Conservation (phyloP, 2,113 vertebrate species). For the Nesoenas mayeri region DNA sequence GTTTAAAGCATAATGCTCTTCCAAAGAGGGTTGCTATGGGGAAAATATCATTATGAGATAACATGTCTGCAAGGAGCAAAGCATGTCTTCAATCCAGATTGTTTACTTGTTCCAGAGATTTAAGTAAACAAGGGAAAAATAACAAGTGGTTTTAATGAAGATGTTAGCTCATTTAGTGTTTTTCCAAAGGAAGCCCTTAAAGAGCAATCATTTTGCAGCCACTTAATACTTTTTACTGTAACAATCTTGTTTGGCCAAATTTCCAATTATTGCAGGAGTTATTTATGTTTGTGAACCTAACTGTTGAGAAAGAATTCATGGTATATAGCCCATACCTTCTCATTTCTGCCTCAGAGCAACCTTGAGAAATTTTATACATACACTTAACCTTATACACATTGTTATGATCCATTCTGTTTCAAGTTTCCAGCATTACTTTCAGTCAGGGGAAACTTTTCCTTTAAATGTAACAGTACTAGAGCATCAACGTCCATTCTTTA, state of each 20-base stretch:
- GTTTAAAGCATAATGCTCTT: not conserved
- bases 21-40: not conserved
- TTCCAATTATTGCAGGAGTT: not conserved
- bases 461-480: not conserved
- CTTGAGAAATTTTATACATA: not conserved
- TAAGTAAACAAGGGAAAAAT: not conserved
- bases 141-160: not conserved
- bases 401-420: not conserved
- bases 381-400: not conserved
- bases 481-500: not conserved
- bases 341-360: not conserved
- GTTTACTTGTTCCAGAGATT: not conserved
- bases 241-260: not conserved
- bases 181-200: not conserved
- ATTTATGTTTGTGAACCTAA: not conserved
- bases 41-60: not conserved
- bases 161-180: not conserved
- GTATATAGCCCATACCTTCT: not conserved
- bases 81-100: not conserved
- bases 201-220: not conserved
- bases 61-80: not conserved
- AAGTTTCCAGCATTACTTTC: not conserved
- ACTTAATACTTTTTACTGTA: not conserved
- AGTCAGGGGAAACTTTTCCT: not conserved
- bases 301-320: not conserved